Conservation (phyloP, 2,797 vertebrate species). For the Pseudocheirus occidentalis region DNA sequence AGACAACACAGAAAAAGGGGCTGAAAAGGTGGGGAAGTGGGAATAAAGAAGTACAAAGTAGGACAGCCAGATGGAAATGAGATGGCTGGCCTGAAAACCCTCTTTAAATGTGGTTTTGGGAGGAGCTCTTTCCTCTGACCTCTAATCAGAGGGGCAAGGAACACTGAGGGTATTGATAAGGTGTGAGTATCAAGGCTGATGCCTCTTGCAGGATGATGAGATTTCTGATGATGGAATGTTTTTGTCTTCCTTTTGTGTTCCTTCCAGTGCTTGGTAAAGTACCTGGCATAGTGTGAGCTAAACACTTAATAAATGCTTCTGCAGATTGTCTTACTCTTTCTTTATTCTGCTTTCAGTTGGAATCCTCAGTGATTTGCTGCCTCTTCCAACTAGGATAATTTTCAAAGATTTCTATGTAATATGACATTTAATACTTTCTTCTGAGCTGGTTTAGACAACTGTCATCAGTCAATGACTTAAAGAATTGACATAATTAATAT, state of each 20-base stretch:
- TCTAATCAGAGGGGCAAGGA: not conserved
- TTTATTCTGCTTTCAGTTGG: not conserved
- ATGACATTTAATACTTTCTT: slow-evolving; percentile 14
- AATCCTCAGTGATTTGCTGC: not conserved
- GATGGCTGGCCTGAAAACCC: too few relatives aligned
- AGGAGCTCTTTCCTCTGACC: not conserved
- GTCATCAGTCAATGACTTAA: slow-evolving; percentile 6
- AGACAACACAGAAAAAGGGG: not conserved
- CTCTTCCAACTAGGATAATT: not conserved
- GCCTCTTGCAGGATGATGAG: not conserved
- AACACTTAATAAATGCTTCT: not conserved
- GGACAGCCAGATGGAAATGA: not conserved
- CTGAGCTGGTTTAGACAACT: slow-evolving; percentile 14
- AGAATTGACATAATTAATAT: slow-evolving; percentile 27
- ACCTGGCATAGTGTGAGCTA: not conserved
- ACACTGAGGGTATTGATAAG: not conserved
- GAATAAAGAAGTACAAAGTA: not conserved
- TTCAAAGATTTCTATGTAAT: not conserved
- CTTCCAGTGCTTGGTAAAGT: not conserved
- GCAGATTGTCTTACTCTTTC: not conserved
- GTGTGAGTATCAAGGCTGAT: not conserved
- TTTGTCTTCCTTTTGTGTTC: not conserved
- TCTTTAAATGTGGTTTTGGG: not conserved
- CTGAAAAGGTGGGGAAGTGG: not conserved
- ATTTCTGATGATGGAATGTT: not conserved